A percentile compares a stretch with the other conserved stretches of the same genome.
phyloP scores from a whole-genome alignment of 2,113 vertebrate species.

The Periophthalmus modestus region DNA sequence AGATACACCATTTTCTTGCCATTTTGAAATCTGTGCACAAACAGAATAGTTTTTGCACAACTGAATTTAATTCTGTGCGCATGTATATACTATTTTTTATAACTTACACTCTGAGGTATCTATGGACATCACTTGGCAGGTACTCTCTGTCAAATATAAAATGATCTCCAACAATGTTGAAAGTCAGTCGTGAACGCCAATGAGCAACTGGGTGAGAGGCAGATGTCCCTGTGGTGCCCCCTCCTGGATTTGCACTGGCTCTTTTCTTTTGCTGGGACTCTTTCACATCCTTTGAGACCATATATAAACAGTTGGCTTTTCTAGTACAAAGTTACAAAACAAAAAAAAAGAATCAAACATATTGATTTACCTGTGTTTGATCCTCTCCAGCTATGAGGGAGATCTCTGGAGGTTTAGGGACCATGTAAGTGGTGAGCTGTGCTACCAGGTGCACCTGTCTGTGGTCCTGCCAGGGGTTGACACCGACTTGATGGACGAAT shows the following conservation, averaged over 20 bases:
- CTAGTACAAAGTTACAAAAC: neutral
- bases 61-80: neutral
- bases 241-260: constrained; percentile 20
- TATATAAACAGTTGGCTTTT: neutral
- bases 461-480: constrained; percentile 88
- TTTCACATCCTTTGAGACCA: constrained; percentile 67
- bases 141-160: constrained; percentile 91
- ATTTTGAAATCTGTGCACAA: constrained; percentile 82
- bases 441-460: constrained; percentile 90
- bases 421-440: constrained; percentile 95
- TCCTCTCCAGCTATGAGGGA: constrained; percentile 88
- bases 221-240: constrained; percentile 32
- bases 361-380: constrained; percentile 59
- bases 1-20: constrained; percentile 95
- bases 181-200: constrained; percentile 91
- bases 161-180: constrained; percentile 91
- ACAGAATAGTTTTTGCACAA: neutral
- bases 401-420: constrained; percentile 91
- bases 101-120: constrained; percentile 93
- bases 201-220: constrained; percentile 85
- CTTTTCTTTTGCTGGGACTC: constrained; percentile 64
- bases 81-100: constrained; percentile 1
- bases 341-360: neutral
- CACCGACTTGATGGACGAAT: constrained; percentile 90
- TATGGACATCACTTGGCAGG: constrained; percentile 91